Base-by-base conservation (phyloP, 2,888 invertebrate genomes). In the Heliconius aoede region DNA sequence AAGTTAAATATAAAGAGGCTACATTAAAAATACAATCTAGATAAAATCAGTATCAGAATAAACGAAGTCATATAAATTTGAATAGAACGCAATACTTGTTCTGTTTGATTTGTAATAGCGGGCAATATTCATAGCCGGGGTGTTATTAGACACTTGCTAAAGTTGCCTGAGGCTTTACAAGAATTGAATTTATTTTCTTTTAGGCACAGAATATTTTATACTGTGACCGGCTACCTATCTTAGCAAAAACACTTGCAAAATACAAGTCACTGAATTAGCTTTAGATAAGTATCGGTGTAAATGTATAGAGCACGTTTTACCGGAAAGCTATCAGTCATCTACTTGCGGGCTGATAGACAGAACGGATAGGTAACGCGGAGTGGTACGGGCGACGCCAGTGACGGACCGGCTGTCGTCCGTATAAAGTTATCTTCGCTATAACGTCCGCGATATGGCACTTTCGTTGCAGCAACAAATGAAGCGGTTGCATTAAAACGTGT, bases 401-500 rank as follows among this genome's bases (percentile, higher is more conserved):
- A 80, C 81, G 81, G 84, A 83, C 84, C 89, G 87, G 89, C 86
- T 85, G 86, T 87, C 87, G 83, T 81, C 82, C 74, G 82, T 82
- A 89, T 91, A 92, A 92, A 93, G 92, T 89, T 92, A 93, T 93
- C 93, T 84, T 83, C 82, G 80, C 84, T 89, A 87, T 88, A 90
- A 88, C 88, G 89, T 90, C 87, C 84, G 86, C 85, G 93, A 93
- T 93, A 93, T 90, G 89, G 91, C 89, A 91, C 91, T 92, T 88
- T 88, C 86, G 86, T 87, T 84, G 86, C 87, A 85, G 83, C 89
- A 89, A 91, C 92, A 92, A 93, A 94, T 94, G 94, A 94, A 94
- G 94, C 91, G 90, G 92, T 94, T 91, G 94, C 93, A 93, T 94
- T 94, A 93, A 92, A 93, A 93, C 92, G 92, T 91, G 93, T 92